Evolutionary conservation across 1,140 invertebrate genomes (phyloP).

Genomic region (Polyergus mexicanus): DNA sequence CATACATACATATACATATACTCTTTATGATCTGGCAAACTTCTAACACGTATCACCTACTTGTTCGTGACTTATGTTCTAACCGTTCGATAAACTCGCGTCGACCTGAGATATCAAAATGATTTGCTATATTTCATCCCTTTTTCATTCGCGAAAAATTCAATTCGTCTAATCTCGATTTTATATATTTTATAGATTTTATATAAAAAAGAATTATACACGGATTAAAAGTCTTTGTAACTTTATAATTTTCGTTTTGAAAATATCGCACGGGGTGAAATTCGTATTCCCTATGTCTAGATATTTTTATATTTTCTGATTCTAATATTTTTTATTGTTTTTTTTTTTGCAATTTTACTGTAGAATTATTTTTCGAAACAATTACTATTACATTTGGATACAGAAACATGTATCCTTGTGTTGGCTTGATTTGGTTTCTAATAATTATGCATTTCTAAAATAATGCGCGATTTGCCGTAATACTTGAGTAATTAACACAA

Average conservation of each 20-base stretch:
- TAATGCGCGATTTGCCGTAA: neutral
- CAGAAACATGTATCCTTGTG: too few relatives aligned
- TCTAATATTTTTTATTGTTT: neutral
- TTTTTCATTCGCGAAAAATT: neutral
- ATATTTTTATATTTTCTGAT: neutral
- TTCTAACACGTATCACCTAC: constrained; percentile 31
- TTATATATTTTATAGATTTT: too few relatives aligned
- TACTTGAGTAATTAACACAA: neutral
- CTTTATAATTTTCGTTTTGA: too few relatives aligned
- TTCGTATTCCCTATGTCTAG: neutral
- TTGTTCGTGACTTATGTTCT: constrained; percentile 5
- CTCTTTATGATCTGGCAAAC: constrained; percentile 51
- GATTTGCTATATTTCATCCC: neutral
- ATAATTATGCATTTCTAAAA: neutral
- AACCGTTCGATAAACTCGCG: constrained; percentile 9
- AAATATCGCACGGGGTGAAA: neutral
- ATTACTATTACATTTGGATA: too few relatives aligned
- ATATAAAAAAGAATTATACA: neutral
- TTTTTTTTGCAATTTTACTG: neutral
- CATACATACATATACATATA: neutral
- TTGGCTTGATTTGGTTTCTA: neutral
- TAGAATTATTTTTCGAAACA: too few relatives aligned
- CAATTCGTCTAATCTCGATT: neutral
- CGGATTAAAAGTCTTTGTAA: neutral
- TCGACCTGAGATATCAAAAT: neutral